phyloP scores from a whole-genome alignment of 2,888 invertebrate species.

The Gymnosoma rotundatum region DNA sequence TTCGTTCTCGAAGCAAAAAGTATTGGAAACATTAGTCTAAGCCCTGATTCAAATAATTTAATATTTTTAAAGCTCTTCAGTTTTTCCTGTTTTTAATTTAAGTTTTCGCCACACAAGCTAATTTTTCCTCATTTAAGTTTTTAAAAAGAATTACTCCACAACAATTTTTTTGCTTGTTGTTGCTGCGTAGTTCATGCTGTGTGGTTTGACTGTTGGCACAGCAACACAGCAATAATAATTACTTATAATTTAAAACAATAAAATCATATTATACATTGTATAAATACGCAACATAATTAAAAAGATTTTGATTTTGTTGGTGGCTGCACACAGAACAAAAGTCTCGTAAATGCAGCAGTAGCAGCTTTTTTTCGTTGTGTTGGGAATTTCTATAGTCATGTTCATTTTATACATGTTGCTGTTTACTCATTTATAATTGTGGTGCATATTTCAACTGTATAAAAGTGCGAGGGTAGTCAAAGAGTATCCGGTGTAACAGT shows the following conservation, averaged over 20 bases:
- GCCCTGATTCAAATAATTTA: too few species aligned
- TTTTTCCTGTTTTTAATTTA: too few species aligned
- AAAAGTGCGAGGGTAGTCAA: conserved; percentile 3
- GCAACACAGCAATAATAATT: conserved; percentile 34
- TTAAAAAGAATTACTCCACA: not conserved
- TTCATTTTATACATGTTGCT: conserved; percentile 45
- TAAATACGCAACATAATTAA: conserved; percentile 64
- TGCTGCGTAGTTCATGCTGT: not conserved
- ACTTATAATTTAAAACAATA: conserved; percentile 66
- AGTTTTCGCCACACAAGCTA: not conserved
- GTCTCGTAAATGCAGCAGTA: conserved; percentile 10
- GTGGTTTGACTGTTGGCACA: not conserved
- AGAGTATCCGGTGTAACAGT: not conserved
- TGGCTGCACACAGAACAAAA: not conserved
- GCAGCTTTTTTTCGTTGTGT: not conserved
- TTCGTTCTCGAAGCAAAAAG: too few species aligned
- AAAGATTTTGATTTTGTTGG: conserved; percentile 52
- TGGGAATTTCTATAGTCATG: conserved; percentile 37
- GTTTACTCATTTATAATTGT: conserved; percentile 39
- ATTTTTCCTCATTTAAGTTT: not conserved
- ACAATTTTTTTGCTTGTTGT: not conserved
- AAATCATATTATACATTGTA: conserved; percentile 60
- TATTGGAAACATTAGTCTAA: too few species aligned
- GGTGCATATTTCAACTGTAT: not conserved
- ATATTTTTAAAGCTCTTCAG: too few species aligned